Conservation (phyloP, 2,797 vertebrate species). For the Anniella stebbinsi region DNA sequence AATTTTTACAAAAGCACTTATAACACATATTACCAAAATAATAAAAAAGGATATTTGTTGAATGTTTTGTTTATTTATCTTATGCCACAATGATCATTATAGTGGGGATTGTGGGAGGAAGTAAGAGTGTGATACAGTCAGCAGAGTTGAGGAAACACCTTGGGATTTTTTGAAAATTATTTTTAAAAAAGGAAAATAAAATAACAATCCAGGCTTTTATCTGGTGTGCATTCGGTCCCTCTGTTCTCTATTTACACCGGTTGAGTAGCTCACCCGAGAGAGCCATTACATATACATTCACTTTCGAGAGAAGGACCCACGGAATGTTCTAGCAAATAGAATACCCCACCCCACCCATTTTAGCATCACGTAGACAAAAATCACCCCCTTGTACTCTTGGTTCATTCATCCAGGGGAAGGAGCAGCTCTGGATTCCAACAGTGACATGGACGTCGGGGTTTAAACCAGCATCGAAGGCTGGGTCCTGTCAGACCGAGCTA, state of each 20-base stretch:
- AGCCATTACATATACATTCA: constrained; percentile 27
- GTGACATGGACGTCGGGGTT: neutral
- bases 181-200: constrained; percentile 44
- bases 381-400: neutral
- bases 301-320: neutral
- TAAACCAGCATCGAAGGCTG: neutral
- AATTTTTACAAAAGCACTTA: constrained; percentile 76
- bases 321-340: neutral
- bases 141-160: constrained; percentile 47
- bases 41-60: constrained; percentile 50
- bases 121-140: constrained; percentile 50
- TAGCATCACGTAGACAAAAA: neutral
- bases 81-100: constrained; percentile 65
- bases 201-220: constrained; percentile 52
- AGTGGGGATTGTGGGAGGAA: constrained; percentile 43
- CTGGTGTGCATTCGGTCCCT: neutral
- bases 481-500: neutral
- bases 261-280: neutral
- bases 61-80: constrained; percentile 53
- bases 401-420: neutral
- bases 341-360: neutral
- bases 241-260: neutral
- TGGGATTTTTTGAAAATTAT: constrained; percentile 12
- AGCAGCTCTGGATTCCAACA: neutral
- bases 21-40: constrained; percentile 65